Conservation (phyloP, 2,797 vertebrate genomes). For the Coendou prehensilis region DNA sequence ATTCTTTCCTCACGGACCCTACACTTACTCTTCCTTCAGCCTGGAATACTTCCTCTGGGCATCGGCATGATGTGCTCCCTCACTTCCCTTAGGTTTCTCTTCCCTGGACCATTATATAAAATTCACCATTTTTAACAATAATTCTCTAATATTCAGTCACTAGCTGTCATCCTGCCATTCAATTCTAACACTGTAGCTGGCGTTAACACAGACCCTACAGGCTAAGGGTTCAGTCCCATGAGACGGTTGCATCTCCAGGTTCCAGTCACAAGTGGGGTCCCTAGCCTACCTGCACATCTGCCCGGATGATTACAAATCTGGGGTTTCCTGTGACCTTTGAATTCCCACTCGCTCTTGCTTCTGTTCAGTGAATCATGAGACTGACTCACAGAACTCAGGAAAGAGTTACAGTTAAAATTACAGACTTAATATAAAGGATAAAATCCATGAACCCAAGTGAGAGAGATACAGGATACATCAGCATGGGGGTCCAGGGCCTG, state of each 20-base stretch:
- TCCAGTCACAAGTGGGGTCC: neutral
- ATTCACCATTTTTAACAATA: neutral
- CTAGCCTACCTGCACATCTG: neutral
- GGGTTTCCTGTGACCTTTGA: neutral
- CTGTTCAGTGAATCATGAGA: neutral
- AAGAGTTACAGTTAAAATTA: neutral
- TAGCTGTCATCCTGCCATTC: neutral
- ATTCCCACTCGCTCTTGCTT: neutral
- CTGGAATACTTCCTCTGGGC: neutral
- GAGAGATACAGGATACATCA: neutral
- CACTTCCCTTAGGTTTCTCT: neutral
- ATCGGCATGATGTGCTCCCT: neutral
- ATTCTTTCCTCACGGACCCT: neutral
- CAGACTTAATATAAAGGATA: neutral
- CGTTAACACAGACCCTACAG: neutral
- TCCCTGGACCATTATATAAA: neutral
- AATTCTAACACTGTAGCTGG: neutral
- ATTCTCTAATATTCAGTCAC: neutral
- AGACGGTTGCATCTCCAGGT: neutral
- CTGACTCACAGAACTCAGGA: neutral
- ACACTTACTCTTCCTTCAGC: neutral
- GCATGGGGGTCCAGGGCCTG: too few species aligned
- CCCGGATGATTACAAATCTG: neutral
- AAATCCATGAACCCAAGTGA: neutral
- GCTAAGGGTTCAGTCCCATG: neutral